A percentile compares a stretch with the other conserved stretches of the same genome.
Conservation (phyloP, 1,140 invertebrate genomes). For the Zaprionus taronus region DNA sequence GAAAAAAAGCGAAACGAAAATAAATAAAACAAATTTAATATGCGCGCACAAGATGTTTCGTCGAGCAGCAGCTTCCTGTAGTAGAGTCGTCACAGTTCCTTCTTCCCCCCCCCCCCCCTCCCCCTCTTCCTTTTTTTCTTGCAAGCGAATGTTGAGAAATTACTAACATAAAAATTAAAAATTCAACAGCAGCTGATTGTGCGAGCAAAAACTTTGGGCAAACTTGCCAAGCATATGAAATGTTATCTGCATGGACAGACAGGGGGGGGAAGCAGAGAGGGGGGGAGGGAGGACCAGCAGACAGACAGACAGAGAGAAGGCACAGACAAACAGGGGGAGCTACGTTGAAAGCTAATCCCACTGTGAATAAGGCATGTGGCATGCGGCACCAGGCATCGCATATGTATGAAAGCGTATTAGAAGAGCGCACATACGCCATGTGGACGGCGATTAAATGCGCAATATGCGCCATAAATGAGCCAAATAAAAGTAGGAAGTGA, state of each 20-base stretch:
- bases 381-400: constrained; percentile 10
- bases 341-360: constrained; percentile 51
- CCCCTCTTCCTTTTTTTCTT: background rate
- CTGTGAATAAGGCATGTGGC: constrained; percentile 29
- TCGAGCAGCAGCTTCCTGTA: constrained; percentile 49
- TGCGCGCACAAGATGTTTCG: constrained; percentile 78
- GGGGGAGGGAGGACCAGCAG: background rate
- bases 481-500: constrained; percentile 66
- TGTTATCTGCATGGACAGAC: constrained; percentile 1
- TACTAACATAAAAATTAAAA: constrained; percentile 83
- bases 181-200: constrained; percentile 82
- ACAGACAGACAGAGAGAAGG: background rate
- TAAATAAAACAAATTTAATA: constrained; percentile 79
- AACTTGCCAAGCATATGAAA: constrained; percentile 42
- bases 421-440: constrained; percentile 23
- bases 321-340: constrained; percentile 15
- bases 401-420: constrained; percentile 34
- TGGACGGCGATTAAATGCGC: constrained; percentile 74
- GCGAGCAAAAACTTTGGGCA: constrained; percentile 56
- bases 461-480: constrained; percentile 81
- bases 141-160: constrained; percentile 70
- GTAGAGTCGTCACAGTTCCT: background rate
- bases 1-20: constrained; percentile 24
- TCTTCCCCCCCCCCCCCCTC: background rate
- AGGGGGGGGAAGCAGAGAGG: background rate